Conservation (phyloP, 1,140 invertebrate genomes). For the Hermatobates lingyangjiaoensis region DNA sequence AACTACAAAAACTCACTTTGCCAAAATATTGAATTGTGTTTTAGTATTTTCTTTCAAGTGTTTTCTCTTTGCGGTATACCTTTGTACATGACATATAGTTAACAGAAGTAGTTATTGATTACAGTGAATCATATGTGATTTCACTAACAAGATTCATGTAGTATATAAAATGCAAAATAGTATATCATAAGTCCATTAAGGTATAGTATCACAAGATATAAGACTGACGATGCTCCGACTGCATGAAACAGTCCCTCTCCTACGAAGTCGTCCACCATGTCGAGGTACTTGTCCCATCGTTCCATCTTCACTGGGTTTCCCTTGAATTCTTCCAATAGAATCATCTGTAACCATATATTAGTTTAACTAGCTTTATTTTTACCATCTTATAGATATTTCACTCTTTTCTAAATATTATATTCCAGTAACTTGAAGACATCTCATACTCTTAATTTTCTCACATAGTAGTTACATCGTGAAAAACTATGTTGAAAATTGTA, state of each 20-base stretch:
- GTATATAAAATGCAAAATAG: background rate
- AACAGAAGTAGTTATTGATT: background rate
- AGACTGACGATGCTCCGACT: slow-evolving; percentile 17
- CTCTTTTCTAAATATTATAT: background rate
- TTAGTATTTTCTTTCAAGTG: background rate
- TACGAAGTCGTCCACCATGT: slow-evolving; percentile 39
- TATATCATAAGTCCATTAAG: background rate
- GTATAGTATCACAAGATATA: background rate
- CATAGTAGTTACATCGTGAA: slow-evolving; percentile 5
- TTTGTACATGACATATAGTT: slow-evolving; percentile 2
- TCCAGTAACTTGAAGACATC: background rate
- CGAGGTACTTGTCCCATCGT: slow-evolving; percentile 40
- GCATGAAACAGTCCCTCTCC: slow-evolving; percentile 35
- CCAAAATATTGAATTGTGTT: too few species aligned
- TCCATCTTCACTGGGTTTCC: slow-evolving; percentile 16
- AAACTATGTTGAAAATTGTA: background rate
- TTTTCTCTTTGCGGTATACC: background rate
- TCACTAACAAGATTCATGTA: background rate
- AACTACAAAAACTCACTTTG: too few species aligned
- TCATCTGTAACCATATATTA: background rate
- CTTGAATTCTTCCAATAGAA: slow-evolving; percentile 11
- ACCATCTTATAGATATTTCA: background rate
- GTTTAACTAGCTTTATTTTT: too few species aligned
- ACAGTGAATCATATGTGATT: background rate
- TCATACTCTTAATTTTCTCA: background rate